Percentiles rank a stretch among this genome's conserved stretches.
Conservation (phyloP, 2,888 invertebrate genomes). For the Pseudococcus longispinus region DNA sequence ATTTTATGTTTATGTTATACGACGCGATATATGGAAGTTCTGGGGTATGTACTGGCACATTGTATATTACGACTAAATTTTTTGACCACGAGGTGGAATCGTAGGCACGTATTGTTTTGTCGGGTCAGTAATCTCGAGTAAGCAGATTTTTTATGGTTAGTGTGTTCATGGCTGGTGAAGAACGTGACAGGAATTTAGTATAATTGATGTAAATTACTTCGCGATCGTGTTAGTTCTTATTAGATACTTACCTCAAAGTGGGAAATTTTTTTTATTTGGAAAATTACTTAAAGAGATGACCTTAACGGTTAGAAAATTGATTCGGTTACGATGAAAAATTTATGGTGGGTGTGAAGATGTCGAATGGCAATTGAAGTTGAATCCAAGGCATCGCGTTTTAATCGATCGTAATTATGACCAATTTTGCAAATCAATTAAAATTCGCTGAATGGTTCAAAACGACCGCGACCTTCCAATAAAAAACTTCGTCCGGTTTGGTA, state of each 20-base stretch:
- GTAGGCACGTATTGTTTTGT: neutral
- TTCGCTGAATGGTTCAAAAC: neutral
- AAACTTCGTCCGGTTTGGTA: neutral
- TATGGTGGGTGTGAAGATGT: neutral
- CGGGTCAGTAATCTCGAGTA: constrained; percentile 6
- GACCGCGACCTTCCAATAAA: neutral
- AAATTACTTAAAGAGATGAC: neutral
- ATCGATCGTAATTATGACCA: neutral
- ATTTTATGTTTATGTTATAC: too few species aligned
- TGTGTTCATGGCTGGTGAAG: neutral
- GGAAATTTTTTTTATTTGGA: neutral
- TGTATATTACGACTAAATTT: neutral
- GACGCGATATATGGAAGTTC: neutral
- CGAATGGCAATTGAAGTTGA: neutral
- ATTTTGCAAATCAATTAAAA: constrained; percentile 5
- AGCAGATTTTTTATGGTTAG: neutral
- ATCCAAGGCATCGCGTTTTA: neutral
- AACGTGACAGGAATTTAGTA: neutral
- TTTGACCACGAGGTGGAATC: neutral
- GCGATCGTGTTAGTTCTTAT: neutral
- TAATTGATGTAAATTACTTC: neutral
- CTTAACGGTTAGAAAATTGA: too few species aligned
- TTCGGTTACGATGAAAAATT: too few species aligned
- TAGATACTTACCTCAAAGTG: neutral
- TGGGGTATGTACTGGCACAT: neutral